Percentiles rank a stretch among this genome's conserved stretches.
Evolutionary conservation across 2,888 invertebrate genomes (phyloP).

Genomic region (Orchesella flavescens): DNA sequence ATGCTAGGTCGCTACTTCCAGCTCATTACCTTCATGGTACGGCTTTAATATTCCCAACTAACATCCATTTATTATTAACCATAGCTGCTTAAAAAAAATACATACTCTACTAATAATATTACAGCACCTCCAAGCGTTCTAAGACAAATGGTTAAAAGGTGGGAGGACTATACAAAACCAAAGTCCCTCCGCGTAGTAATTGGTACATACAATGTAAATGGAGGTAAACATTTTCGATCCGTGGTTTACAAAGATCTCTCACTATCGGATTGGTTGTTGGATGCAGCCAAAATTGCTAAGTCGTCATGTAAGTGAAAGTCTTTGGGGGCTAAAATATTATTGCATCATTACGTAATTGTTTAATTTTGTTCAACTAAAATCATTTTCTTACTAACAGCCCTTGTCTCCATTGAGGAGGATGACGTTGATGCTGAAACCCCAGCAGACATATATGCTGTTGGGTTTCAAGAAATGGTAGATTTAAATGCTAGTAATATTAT

Average conservation of each 20-base stretch:
- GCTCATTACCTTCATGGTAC: slow-evolving; percentile 87
- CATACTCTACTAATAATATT: neutral
- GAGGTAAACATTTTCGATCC: slow-evolving; percentile 97
- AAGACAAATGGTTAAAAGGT: slow-evolving; percentile 88
- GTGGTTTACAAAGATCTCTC: slow-evolving; percentile 93
- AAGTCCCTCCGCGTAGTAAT: slow-evolving; percentile 86
- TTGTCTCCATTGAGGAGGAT: slow-evolving; percentile 74
- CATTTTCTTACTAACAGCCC: slow-evolving; percentile 72
- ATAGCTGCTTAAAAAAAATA: neutral
- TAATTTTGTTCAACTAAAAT: neutral
- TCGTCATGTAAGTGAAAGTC: slow-evolving; percentile 74
- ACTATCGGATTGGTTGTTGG: slow-evolving; percentile 90
- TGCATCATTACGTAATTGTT: neutral
- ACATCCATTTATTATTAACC: neutral
- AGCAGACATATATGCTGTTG: slow-evolving; percentile 96
- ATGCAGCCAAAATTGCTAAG: slow-evolving; percentile 81
- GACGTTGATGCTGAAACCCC: slow-evolving; percentile 74
- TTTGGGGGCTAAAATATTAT: neutral
- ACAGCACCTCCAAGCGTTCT: slow-evolving; percentile 86
- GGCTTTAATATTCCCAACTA: slow-evolving; percentile 29
- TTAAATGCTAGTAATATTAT: slow-evolving; percentile 98
- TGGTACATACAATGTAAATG: slow-evolving; percentile 99
- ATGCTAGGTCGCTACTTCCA: slow-evolving; percentile 90
- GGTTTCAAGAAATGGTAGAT: slow-evolving; percentile 99
- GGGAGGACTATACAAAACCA: slow-evolving; percentile 84